A percentile compares a stretch with the other conserved stretches of the same genome.
Evolutionary conservation across 1,140 invertebrate genomes (phyloP).

Genomic region (Oedothorax gibbosus): DNA sequence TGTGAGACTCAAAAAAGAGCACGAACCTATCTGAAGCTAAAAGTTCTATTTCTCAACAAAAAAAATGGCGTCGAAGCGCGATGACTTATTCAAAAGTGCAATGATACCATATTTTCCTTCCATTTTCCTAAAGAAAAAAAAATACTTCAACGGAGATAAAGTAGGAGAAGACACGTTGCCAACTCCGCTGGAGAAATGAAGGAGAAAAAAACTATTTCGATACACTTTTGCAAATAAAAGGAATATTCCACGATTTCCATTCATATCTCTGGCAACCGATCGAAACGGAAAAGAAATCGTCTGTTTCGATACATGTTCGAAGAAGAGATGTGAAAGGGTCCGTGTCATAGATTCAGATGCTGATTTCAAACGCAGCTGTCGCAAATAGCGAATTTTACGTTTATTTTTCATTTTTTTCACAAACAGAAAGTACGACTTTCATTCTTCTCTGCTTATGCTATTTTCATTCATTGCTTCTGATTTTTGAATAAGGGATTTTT

Average conservation of each 20-base stretch:
- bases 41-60: conserved; percentile 12
- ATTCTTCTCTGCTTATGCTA: not conserved
- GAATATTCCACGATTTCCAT: conserved; percentile 31
- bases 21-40: conserved; percentile 2
- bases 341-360: conserved; percentile 34
- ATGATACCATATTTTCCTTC: conserved; percentile 32
- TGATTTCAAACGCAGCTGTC: conserved; percentile 47
- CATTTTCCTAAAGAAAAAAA: not conserved
- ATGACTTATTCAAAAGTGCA: conserved; percentile 50
- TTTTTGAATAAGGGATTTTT: conserved; percentile 8
- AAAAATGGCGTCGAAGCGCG: not conserved
- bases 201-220: conserved; percentile 5
- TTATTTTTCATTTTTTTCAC: not conserved
- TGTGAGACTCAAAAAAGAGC: conserved; percentile 1
- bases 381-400: conserved; percentile 31
- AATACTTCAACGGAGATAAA: not conserved
- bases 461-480: conserved; percentile 17
- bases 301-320: not conserved
- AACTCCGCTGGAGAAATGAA: not conserved
- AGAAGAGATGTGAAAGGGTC: not conserved
- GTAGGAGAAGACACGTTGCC: not conserved
- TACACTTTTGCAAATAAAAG: conserved; percentile 41
- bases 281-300: conserved; percentile 8
- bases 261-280: conserved; percentile 26
- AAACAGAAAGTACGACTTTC: no score